These are phyloP conservation scores for Gastrophysa polygoni DNA, from an alignment of 2,888 invertebrate genomes.

Conservation along the genomic window DNA sequence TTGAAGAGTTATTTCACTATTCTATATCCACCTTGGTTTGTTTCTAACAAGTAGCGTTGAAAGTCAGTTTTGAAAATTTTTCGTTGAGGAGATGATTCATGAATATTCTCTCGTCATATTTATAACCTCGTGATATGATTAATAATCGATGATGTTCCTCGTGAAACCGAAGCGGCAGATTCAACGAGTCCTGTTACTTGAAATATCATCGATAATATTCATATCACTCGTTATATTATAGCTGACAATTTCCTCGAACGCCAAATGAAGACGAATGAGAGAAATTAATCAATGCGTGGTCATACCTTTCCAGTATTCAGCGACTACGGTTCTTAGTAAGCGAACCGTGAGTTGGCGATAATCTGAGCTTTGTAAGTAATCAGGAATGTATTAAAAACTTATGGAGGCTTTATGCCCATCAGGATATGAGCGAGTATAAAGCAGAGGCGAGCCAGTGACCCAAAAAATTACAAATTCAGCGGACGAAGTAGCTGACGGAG, in stretches of 20 bases:
- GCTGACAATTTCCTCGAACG: neutral
- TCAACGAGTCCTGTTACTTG: too few relatives aligned
- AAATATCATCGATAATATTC: too few relatives aligned
- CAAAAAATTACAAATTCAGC: neutral
- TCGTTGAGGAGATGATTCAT: too few relatives aligned
- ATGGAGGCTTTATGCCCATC: conserved; percentile 2
- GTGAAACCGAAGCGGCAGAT: too few relatives aligned
- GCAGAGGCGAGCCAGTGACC: conserved; percentile 2
- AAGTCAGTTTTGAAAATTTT: too few relatives aligned
- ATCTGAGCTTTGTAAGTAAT: conserved; percentile 17
- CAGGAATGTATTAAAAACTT: conserved; percentile 23
- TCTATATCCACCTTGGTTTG: too few relatives aligned
- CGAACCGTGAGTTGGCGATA: conserved; percentile 16
- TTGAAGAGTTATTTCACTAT: too few relatives aligned
- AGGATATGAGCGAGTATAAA: conserved; percentile 1
- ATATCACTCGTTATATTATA: too few relatives aligned
- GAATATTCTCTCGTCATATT: too few relatives aligned
- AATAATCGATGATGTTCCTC: too few relatives aligned
- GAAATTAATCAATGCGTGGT: neutral
- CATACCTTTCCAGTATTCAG: neutral
- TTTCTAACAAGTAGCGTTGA: too few relatives aligned
- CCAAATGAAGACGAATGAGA: neutral
- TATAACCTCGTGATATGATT: too few relatives aligned
- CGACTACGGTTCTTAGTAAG: neutral
- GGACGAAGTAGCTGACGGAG: neutral